Conservation (phyloP, 2,888 invertebrate genomes). For the Clistopyga incitator region DNA sequence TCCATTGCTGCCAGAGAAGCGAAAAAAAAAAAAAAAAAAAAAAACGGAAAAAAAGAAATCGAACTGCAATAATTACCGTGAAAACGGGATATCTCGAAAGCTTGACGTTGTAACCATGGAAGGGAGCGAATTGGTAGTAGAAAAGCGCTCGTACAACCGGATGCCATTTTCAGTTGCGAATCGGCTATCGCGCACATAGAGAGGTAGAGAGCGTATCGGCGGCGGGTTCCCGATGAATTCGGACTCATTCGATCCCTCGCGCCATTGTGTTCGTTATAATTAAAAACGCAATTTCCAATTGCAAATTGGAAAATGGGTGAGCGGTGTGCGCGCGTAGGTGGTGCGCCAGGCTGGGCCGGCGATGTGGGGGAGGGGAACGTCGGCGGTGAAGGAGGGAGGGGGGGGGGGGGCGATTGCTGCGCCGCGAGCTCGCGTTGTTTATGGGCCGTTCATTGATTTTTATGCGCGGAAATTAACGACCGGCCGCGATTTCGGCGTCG, state of each 20-base stretch:
- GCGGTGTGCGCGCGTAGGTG: conserved; percentile 49
- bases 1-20: background rate
- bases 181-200: conserved; percentile 66
- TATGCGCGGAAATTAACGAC: conserved; percentile 84
- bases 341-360: background rate
- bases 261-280: conserved; percentile 84
- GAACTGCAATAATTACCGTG: conserved; percentile 83
- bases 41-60: conserved; percentile 74
- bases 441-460: conserved; percentile 84
- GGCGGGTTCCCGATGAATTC: conserved; percentile 52
- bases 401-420: conserved; percentile 54
- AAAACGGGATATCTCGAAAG: conserved; percentile 82
- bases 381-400: conserved; percentile 59
- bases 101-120: conserved; percentile 39
- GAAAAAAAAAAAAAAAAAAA: conserved; percentile 74
- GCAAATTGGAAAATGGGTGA: conserved; percentile 84
- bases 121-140: conserved; percentile 43
- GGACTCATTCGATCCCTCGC: conserved; percentile 54
- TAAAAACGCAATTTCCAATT: conserved; percentile 84
- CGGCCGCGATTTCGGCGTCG: conserved; percentile 81
- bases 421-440: conserved; percentile 76
- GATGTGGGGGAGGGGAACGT: conserved; percentile 53
- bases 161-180: conserved; percentile 80
- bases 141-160: conserved; percentile 75
- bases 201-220: conserved; percentile 52